These are phyloP conservation scores for Pimephales promelas DNA, from an alignment of 2,113 vertebrate species.

Conservation along the genomic window DNA sequence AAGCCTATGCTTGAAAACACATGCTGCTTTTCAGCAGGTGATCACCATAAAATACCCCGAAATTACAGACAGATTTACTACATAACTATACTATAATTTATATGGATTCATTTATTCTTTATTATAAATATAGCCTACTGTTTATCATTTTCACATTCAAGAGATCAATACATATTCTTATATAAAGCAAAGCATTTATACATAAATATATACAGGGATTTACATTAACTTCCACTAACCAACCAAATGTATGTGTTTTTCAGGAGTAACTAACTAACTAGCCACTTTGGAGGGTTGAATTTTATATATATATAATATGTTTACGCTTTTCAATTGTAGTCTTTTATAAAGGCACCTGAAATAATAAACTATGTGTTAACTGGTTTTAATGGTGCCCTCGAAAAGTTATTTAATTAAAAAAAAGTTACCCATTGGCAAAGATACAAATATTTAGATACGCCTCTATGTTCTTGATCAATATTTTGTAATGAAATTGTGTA, in stretches of 20 bases:
- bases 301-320: too few species aligned
- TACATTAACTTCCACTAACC: too few species aligned
- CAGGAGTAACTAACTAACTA: too few species aligned
- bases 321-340: too few species aligned
- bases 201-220: too few species aligned
- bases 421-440: background rate
- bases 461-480: too few species aligned
- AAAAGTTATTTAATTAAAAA: too few species aligned
- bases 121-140: background rate
- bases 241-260: too few species aligned
- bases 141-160: background rate
- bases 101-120: background rate
- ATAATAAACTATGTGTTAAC: too few species aligned
- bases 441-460: background rate
- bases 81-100: background rate
- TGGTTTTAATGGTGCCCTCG: too few species aligned
- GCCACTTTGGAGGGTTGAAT: too few species aligned
- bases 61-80: background rate
- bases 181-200: background rate
- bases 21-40: slow-evolving; percentile 42
- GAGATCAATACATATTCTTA: background rate
- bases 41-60: slow-evolving; percentile 57
- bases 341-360: too few species aligned
- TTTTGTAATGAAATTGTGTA: background rate
- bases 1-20: slow-evolving; percentile 44